Evolutionary conservation across 2,113 vertebrate species (phyloP), one percentile per base, ranked within the genome.

Genomic region (Lagopus leucura): DNA sequence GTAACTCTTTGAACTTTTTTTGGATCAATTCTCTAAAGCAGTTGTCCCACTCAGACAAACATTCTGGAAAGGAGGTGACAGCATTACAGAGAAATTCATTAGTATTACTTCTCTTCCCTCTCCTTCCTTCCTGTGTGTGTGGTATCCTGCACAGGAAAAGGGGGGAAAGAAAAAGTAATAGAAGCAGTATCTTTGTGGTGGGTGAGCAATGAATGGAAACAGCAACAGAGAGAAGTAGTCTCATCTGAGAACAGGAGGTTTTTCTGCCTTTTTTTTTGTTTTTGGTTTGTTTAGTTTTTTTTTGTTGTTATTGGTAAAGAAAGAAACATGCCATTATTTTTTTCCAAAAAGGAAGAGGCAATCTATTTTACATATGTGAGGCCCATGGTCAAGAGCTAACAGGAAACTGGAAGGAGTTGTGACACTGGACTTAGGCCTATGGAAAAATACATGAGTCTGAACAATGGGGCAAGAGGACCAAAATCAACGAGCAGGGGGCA

Each of bases 81-180:
- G 30, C 58, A 85, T 55, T 65, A 73, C 63, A 76, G 36, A 82
- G 50, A 88, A 72, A 72, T 69, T 52, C 75, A 57, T 25, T 84
- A 72, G 42, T 45, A 40, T 8, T n/a, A 45, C 12, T 64, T 27
- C 77, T 91, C 86, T 63, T 95, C 36, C 14, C 17, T 83, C 69
- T 88, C 47, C 25, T 86, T 96, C 90, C 79, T 94, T 92, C 77
- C 90, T 86, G 69, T 70, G 70, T 75, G 82, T 67, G 87, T 92
- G 86, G 61, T 77, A 90, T 64, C 54, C 86, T 69, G 66, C 32
- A 75, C 7, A 47, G 88, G 77, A 92, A 90, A 80, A 47, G 27
- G 7, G 1, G 6, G 5, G 11, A 4, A 5, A 13, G 20, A 52
- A 43, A 73, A 57, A 47, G 43, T 61, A 69, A 81, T 86, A 74